phyloP scores from a whole-genome alignment of 2,888 invertebrate species.

The Noctua pronuba region DNA sequence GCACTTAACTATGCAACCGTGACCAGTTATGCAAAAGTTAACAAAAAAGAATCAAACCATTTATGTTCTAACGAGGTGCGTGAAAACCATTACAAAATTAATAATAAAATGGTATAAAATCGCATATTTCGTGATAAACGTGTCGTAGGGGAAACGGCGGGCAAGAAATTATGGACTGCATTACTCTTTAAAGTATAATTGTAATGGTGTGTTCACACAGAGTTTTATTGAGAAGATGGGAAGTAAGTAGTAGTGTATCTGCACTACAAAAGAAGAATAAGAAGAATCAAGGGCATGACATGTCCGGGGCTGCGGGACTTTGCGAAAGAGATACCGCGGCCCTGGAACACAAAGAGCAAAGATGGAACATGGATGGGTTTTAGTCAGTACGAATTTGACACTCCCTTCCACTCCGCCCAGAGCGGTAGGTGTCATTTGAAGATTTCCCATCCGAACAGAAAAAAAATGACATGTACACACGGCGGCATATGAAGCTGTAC shows the following conservation, averaged over 20 bases:
- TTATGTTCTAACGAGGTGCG: slow-evolving; percentile 37
- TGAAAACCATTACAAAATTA: slow-evolving; percentile 65
- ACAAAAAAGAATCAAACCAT: slow-evolving; percentile 31
- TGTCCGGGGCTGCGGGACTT: too few relatives aligned
- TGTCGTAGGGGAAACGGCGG: slow-evolving; percentile 62
- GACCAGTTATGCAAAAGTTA: slow-evolving; percentile 16
- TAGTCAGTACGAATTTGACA: too few relatives aligned
- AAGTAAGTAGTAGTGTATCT: background rate
- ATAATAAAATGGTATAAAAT: slow-evolving; percentile 69
- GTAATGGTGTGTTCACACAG: slow-evolving; percentile 41
- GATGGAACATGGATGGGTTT: too few relatives aligned
- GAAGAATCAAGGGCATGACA: background rate
- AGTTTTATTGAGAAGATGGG: background rate
- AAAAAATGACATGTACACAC: too few relatives aligned
- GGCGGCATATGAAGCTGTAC: too few relatives aligned
- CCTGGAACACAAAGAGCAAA: too few relatives aligned
- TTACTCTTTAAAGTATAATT: slow-evolving; percentile 52
- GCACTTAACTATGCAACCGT: background rate
- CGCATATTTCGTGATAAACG: slow-evolving; percentile 61
- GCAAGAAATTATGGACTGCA: slow-evolving; percentile 72
- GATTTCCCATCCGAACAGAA: too few relatives aligned
- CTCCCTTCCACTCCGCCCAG: too few relatives aligned
- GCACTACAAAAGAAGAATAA: background rate
- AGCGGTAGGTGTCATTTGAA: too few relatives aligned
- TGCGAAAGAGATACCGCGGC: too few relatives aligned